Percentiles rank a stretch among this genome's conserved stretches.
Conservation (phyloP, 92 coral and sea anemone species). For the Diadumene lineata region DNA sequence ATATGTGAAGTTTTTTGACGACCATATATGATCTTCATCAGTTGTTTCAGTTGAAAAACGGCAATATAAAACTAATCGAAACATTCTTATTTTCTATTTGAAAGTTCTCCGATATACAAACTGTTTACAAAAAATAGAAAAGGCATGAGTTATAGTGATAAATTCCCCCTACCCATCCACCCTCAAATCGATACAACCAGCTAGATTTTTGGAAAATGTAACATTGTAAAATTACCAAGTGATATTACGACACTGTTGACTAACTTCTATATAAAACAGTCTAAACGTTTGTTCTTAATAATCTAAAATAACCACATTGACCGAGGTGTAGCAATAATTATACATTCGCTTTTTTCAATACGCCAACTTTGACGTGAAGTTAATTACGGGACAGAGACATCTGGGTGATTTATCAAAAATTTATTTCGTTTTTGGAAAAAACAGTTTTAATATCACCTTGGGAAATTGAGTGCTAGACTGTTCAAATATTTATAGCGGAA, state of each 20-base stretch:
- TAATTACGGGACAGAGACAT: slow-evolving; percentile 2
- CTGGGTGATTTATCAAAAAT: slow-evolving; percentile 1
- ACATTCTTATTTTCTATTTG: too few species aligned
- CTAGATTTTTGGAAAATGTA: neutral
- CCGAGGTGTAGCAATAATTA: neutral
- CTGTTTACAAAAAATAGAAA: too few species aligned
- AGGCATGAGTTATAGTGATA: too few species aligned
- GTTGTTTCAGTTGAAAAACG: too few species aligned
- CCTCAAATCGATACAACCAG: too few species aligned
- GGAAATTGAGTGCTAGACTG: neutral
- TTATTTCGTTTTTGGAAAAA: neutral
- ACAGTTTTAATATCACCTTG: neutral
- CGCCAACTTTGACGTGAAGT: neutral
- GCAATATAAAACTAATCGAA: too few species aligned
- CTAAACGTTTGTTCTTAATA: neutral
- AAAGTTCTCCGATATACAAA: too few species aligned
- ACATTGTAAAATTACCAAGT: slow-evolving; percentile 1
- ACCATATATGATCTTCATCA: too few species aligned
- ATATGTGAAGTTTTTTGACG: too few species aligned
- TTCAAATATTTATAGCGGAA: neutral
- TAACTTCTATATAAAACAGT: neutral
- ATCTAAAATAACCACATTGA: neutral
- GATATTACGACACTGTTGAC: neutral
- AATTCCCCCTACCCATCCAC: too few species aligned
- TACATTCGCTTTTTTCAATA: neutral